These are phyloP conservation scores for Synergus itoensis DNA, from an alignment of 2,888 invertebrate species.

Conservation along the genomic window DNA sequence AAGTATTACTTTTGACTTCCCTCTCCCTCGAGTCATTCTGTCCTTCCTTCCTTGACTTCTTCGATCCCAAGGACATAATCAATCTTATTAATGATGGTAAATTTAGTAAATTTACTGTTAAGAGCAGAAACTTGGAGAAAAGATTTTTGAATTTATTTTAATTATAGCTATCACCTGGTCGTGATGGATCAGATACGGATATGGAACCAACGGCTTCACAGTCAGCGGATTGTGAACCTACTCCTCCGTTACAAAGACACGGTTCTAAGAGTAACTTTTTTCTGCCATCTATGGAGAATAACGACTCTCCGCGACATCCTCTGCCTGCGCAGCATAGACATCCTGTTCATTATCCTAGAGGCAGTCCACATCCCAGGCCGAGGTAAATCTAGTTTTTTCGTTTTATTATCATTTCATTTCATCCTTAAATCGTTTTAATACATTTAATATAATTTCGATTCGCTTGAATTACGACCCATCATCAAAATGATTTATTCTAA, in stretches of 20 bases:
- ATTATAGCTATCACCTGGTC: slow-evolving; percentile 88
- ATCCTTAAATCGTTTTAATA: not conserved
- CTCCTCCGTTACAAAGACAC: slow-evolving; percentile 90
- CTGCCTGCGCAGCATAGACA: slow-evolving; percentile 77
- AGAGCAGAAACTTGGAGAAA: not conserved
- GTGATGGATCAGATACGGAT: slow-evolving; percentile 90
- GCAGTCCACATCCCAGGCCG: slow-evolving; percentile 90
- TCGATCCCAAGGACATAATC: not conserved
- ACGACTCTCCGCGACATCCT: slow-evolving; percentile 76
- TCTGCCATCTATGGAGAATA: slow-evolving; percentile 84
- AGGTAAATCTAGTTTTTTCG: slow-evolving; percentile 75
- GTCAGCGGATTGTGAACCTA: slow-evolving; percentile 95
- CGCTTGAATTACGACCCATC: not conserved
- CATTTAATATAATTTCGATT: too few species aligned
- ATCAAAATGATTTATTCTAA: not conserved
- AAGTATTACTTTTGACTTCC: slow-evolving; percentile 49
- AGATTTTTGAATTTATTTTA: slow-evolving; percentile 11
- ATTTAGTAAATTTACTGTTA: not conserved
- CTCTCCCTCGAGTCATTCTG: not conserved
- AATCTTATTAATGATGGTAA: not conserved
- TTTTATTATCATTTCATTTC: slow-evolving; percentile 7
- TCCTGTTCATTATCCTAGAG: slow-evolving; percentile 83
- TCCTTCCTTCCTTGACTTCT: slow-evolving; percentile 2
- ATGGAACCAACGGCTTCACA: slow-evolving; percentile 94
- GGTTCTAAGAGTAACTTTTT: slow-evolving; percentile 94